Conservation (phyloP, 2,888 invertebrate genomes). For the Hoplodrina ambigua region DNA sequence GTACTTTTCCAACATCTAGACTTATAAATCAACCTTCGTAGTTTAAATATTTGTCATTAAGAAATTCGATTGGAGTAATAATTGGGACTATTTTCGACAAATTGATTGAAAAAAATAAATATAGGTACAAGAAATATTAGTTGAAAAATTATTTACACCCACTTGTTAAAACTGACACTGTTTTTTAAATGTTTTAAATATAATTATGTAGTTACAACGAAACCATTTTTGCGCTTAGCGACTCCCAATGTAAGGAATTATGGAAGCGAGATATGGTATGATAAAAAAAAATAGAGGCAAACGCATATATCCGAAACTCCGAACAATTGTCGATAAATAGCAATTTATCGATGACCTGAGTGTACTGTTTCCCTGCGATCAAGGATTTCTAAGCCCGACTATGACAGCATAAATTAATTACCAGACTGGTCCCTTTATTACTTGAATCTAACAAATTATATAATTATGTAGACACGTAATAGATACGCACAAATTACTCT, state of each 20-base stretch:
- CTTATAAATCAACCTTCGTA: constrained; percentile 70
- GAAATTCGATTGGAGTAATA: constrained; percentile 64
- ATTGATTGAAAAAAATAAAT: not conserved
- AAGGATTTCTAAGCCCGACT: not conserved
- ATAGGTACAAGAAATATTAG: not conserved
- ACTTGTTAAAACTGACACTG: constrained; percentile 37
- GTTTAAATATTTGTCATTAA: constrained; percentile 70
- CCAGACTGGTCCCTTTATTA: constrained; percentile 34
- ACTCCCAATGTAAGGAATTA: not conserved
- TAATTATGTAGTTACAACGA: not conserved
- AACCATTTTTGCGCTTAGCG: not conserved
- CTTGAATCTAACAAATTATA: constrained; percentile 38
- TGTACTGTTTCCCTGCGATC: too few species aligned
- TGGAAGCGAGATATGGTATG: not conserved
- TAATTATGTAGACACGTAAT: constrained; percentile 77
- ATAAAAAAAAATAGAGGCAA: too few species aligned
- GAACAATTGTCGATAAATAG: too few species aligned
- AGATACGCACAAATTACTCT: constrained; percentile 84
- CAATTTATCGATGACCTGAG: too few species aligned
- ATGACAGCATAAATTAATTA: not conserved
- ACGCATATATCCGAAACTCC: too few species aligned
- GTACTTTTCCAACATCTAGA: constrained; percentile 79
- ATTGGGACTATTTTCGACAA: constrained; percentile 59
- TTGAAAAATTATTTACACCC: not conserved
- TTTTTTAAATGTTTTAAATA: not conserved